A percentile compares a stretch with the other conserved stretches of the same genome.
phyloP scores from a whole-genome alignment of 2,797 vertebrate species.

The Coregonus suidteri region DNA sequence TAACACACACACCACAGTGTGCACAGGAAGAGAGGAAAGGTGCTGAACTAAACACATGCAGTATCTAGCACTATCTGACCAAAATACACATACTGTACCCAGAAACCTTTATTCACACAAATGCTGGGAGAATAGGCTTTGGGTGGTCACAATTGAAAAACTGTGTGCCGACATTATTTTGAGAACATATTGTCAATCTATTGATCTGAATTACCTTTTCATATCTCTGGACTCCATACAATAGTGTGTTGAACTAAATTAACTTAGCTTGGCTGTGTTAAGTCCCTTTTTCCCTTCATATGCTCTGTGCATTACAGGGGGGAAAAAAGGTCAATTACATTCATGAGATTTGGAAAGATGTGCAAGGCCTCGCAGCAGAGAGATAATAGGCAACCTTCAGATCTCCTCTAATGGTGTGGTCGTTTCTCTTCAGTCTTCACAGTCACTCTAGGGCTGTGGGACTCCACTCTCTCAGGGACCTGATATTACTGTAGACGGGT shows the following conservation, averaged over 20 bases:
- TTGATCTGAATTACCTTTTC: constrained; percentile 97
- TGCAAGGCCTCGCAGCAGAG: constrained; percentile 74
- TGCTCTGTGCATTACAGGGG: constrained; percentile 79
- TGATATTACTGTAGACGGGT: background rate
- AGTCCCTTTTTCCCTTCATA: constrained; percentile 67
- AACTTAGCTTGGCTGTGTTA: constrained; percentile 89
- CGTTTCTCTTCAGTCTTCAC: constrained; percentile 20
- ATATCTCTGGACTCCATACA: constrained; percentile 88
- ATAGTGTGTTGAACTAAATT: constrained; percentile 89
- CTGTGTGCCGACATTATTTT: constrained; percentile 81
- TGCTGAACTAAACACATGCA: background rate
- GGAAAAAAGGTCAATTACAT: constrained; percentile 99
- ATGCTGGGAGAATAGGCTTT: background rate
- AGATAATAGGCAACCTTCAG: constrained; percentile 93
- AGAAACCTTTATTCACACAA: background rate
- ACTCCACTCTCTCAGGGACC: background rate
- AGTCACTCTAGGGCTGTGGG: constrained; percentile 26
- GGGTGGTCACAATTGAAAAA: background rate
- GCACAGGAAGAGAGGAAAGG: background rate
- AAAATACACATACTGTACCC: background rate
- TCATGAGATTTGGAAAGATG: constrained; percentile 91
- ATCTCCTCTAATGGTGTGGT: constrained; percentile 80
- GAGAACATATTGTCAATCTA: constrained; percentile 74
- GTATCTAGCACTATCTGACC: background rate
- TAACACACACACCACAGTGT: constrained; percentile 51